Conservation (phyloP, 2,113 vertebrate genomes). For the Limanda limanda region DNA sequence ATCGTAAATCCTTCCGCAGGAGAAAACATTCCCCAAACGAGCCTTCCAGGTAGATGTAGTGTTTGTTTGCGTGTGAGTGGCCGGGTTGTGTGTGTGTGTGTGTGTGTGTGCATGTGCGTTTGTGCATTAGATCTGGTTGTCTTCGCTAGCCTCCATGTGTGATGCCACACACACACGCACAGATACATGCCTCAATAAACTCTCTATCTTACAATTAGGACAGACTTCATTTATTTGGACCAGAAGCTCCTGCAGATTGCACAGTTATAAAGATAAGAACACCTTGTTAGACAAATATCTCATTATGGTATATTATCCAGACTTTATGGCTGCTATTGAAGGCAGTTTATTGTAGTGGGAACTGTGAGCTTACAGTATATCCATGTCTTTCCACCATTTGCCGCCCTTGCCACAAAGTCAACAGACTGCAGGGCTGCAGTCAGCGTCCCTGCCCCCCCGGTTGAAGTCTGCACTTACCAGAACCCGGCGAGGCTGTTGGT, state of each 20-base stretch:
- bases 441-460: constrained; percentile 75
- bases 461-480: constrained; percentile 82
- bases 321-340: constrained; percentile 64
- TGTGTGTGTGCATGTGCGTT: too few species aligned
- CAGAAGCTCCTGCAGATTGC: constrained; percentile 31
- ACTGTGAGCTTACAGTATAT: constrained; percentile 64
- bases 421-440: constrained; percentile 79
- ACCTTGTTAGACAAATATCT: constrained; percentile 46
- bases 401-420: constrained; percentile 83
- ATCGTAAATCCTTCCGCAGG: constrained; percentile 72
- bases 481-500: constrained; percentile 66
- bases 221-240: constrained; percentile 25
- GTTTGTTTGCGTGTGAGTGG: constrained; percentile 9
- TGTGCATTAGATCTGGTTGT: constrained; percentile 31
- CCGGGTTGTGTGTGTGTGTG: too few species aligned
- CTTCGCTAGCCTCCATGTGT: constrained; percentile 22
- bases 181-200: constrained; percentile 37
- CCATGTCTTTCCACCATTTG: constrained; percentile 56
- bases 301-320: constrained; percentile 55
- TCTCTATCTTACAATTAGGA: constrained; percentile 51
- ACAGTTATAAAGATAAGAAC: constrained; percentile 50
- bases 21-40: constrained; percentile 67
- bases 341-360: constrained; percentile 66
- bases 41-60: constrained; percentile 62
- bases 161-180: neutral